Conservation (phyloP, 30 jellyfish, hydroid and myxozoan genomes). For the Hydra vulgaris region DNA sequence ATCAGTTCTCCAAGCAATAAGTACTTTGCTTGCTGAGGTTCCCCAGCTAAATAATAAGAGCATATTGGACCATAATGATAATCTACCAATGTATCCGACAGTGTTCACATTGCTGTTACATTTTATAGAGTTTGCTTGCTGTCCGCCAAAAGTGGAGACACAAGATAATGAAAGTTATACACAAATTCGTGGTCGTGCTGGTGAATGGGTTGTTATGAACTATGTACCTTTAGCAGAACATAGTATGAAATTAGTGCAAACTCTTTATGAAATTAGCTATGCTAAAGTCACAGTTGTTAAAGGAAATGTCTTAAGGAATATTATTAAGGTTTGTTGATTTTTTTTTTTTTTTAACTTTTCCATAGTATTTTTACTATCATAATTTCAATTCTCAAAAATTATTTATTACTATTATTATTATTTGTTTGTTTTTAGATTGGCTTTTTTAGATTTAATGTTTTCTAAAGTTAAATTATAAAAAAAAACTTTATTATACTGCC, state of each 20-base stretch:
- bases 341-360: not conserved
- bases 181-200: constrained; percentile 37
- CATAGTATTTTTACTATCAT: not conserved
- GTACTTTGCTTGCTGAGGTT: constrained; percentile 45
- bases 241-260: constrained; percentile 51
- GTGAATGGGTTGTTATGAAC: constrained; percentile 76
- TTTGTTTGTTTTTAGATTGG: too few relatives aligned
- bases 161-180: constrained; percentile 16
- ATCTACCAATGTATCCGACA: constrained; percentile 67
- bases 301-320: constrained; percentile 47
- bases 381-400: too few relatives aligned
- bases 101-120: constrained; percentile 44
- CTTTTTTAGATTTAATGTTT: too few relatives aligned
- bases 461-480: too few relatives aligned
- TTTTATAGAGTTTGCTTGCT: constrained; percentile 77
- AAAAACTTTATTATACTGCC: too few relatives aligned
- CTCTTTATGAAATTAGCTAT: constrained; percentile 38
- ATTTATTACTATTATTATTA: too few relatives aligned
- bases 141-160: constrained; percentile 83
- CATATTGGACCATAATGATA: constrained; percentile 40
- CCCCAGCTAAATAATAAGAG: constrained; percentile 32
- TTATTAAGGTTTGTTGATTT: constrained; percentile 43
- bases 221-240: constrained; percentile 88
- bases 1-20: constrained; percentile 40
- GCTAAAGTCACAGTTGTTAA: constrained; percentile 47